Base-by-base conservation (phyloP, 2,888 invertebrate species). In the Papilio gigon region DNA sequence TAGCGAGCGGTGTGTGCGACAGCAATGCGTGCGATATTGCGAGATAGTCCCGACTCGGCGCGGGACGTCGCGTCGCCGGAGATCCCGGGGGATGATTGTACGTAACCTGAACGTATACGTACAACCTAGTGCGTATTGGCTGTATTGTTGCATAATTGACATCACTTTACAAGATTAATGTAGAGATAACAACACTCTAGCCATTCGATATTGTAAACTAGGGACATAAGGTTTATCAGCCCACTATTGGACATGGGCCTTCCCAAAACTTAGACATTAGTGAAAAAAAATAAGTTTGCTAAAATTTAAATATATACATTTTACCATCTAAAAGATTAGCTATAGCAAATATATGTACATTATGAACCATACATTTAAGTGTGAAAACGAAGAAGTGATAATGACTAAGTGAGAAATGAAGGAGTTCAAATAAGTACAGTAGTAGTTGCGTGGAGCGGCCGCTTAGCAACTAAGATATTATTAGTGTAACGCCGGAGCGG, bases 31-130 rank as follows among this genome's bases (percentile, higher is more conserved):
- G 70, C 68, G 70, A 65, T 70, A 73, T 71, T 70, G 59, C 65
- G 33, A 50, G 67, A 70, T 75, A 76, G 73, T 68, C 71, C 72
- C 74, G 74, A 73, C 75, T 71, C 75, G 75, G 72, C 75, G 72
- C 76, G 74, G 73, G 77, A 78, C 76, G 76, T 71, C 72, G 44
- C 44, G 35, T 61, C 37, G 30, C 12, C 50, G 33, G 53, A 47
- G 53, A 40, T 67, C 53, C 47, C 59, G 17, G 9, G 47, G 27
- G 47, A 35, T 50, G 47, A 33, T 50, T 33, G 17, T 40, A 60
- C n/a, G 37, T 50, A 50, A 59, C 59, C 25, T 17, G 53, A 56
- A 56, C 30, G 17, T 30, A 56, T 56, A 9, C 30, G 53, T 27
- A 56, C n/a, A 27, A 30, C 53, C 9, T 30, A 56, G 17, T 56